phyloP scores from a whole-genome alignment of 2,888 invertebrate species.

The Lasioglossum marginatum region DNA sequence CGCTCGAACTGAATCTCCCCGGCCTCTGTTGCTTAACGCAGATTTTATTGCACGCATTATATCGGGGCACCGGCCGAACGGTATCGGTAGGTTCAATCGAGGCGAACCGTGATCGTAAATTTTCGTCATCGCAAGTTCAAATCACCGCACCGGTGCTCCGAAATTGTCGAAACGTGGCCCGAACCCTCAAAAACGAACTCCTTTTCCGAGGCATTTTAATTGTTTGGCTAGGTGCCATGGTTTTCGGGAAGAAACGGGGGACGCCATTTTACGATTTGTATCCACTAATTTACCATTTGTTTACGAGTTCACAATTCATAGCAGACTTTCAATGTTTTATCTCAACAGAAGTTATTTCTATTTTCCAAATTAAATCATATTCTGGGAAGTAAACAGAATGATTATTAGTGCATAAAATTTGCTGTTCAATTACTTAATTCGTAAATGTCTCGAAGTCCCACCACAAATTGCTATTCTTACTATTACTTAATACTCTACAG shows the following conservation, averaged over 20 bases:
- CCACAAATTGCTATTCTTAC: too few relatives aligned
- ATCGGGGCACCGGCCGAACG: not conserved
- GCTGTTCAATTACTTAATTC: too few relatives aligned
- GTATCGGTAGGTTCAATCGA: constrained; percentile 37
- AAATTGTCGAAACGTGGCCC: not conserved
- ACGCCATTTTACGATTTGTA: not conserved
- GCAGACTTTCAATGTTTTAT: not conserved
- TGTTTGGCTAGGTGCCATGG: not conserved
- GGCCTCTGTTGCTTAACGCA: constrained; percentile 21
- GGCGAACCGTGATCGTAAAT: constrained; percentile 22
- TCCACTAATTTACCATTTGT: not conserved
- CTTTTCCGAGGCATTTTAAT: not conserved
- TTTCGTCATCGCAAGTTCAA: constrained; percentile 35
- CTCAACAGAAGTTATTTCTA: not conserved
- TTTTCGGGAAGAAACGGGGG: not conserved
- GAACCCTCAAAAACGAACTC: not conserved
- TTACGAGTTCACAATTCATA: not conserved
- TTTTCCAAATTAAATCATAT: not conserved
- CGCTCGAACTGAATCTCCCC: constrained; percentile 33
- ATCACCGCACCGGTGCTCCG: constrained; percentile 2
- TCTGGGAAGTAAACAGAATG: too few relatives aligned
- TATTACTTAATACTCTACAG: not conserved
- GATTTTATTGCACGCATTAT: constrained; percentile 42
- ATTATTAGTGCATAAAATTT: too few relatives aligned
- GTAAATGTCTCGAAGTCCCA: too few relatives aligned